These are phyloP conservation scores for Semnornis frantzii DNA, from an alignment of 2,113 vertebrate genomes.

Conservation along the genomic window DNA sequence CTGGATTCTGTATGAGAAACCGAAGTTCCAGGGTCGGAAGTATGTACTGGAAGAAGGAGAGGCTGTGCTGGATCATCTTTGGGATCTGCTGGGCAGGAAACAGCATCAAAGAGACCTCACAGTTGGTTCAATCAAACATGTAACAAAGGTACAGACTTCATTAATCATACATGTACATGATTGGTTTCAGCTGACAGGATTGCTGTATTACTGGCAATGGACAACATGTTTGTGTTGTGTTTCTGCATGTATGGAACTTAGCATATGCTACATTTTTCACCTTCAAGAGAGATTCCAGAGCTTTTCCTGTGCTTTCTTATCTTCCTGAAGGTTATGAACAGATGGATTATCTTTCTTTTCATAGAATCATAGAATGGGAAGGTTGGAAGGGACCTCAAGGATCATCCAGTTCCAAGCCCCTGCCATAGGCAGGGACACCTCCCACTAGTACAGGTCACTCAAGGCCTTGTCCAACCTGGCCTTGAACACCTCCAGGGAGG, in stretches of 20 bases:
- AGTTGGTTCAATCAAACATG: constrained; percentile 83
- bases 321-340: neutral
- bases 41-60: constrained; percentile 86
- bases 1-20: constrained; percentile 87
- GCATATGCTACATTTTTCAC: neutral
- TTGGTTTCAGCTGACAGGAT: neutral
- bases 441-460: too few relatives aligned
- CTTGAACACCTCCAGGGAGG: too few relatives aligned
- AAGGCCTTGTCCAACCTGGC: too few relatives aligned
- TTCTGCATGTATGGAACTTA: neutral
- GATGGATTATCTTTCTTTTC: neutral
- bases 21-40: constrained; percentile 80
- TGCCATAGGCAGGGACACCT: too few relatives aligned
- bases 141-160: constrained; percentile 78
- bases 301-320: neutral
- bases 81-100: constrained; percentile 61
- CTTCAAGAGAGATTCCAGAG: neutral
- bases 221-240: neutral
- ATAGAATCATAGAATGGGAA: too few relatives aligned
- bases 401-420: too few relatives aligned
- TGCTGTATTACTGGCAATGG: neutral
- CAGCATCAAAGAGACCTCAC: constrained; percentile 54
- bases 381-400: too few relatives aligned
- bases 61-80: constrained; percentile 73
- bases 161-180: neutral